These are phyloP conservation scores for Amblyraja radiata DNA, from an alignment of 2,797 vertebrate genomes.

Conservation along the genomic window DNA sequence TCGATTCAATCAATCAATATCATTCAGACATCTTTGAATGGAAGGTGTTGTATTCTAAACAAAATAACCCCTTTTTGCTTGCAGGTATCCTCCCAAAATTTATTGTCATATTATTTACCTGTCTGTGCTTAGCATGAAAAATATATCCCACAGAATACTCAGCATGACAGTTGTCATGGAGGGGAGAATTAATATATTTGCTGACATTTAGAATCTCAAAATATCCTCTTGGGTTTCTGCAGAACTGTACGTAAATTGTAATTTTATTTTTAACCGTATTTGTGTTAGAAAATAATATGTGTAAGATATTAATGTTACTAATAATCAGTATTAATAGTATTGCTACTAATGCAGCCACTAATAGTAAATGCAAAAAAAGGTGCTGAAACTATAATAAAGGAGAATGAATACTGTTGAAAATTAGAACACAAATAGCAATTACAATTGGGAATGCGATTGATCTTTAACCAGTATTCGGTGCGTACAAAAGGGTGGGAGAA, in stretches of 20 bases:
- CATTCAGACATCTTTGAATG: no score
- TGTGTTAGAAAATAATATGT: neutral
- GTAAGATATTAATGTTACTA: neutral
- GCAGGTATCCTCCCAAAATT: no score
- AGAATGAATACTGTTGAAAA: neutral
- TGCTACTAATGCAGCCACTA: neutral
- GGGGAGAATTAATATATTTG: neutral
- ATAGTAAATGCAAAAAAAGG: neutral
- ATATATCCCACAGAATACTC: no score
- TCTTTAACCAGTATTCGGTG: neutral
- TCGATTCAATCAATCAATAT: no score
- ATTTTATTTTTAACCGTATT: neutral
- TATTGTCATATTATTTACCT: no score
- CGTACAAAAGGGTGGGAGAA: neutral
- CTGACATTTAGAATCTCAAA: neutral
- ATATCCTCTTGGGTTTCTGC: neutral
- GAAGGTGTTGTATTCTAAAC: no score
- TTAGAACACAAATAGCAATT: slow-evolving; percentile 15
- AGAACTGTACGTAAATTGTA: neutral
- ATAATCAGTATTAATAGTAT: neutral
- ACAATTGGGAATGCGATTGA: neutral
- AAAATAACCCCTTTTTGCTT: no score
- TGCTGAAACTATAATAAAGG: neutral
- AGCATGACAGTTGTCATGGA: no score
- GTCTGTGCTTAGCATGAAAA: no score